Conservation (phyloP, 2,888 invertebrate species). For the Trilocha varians region DNA sequence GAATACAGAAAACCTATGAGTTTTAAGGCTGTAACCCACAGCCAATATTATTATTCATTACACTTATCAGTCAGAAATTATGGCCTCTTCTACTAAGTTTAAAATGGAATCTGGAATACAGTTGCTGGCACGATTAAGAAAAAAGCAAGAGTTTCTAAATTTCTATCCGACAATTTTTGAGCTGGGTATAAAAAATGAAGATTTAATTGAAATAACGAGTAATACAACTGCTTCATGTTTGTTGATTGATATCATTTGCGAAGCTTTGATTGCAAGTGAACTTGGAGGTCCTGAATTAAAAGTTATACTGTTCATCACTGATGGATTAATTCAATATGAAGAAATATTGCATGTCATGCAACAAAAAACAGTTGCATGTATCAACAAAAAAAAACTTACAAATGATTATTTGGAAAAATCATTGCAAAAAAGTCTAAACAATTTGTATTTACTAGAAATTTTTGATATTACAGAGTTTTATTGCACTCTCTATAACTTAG, state of each 20-base stretch:
- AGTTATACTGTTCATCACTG: conserved; percentile 52
- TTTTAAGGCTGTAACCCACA: no score
- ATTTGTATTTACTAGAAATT: conserved; percentile 43
- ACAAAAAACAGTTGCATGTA: no score
- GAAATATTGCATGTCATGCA: conserved; percentile 24
- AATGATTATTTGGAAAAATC: conserved; percentile 16
- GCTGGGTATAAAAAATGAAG: conserved; percentile 34
- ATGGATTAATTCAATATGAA: conserved; percentile 47
- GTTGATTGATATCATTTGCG: conserved; percentile 44
- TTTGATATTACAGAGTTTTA: conserved; percentile 55
- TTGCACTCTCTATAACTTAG: conserved; percentile 53
- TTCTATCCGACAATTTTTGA: conserved; percentile 65
- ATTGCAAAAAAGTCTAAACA: conserved; percentile 26
- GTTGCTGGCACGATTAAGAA: conserved; percentile 64
- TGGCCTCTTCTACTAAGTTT: conserved; percentile 18
- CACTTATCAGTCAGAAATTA: not conserved
- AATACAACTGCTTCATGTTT: conserved; percentile 30
- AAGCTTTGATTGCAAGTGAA: conserved; percentile 34
- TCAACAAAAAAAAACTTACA: conserved; percentile 6
- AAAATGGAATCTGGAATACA: conserved; percentile 75
- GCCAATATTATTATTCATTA: not conserved
- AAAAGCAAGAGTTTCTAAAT: conserved; percentile 45
- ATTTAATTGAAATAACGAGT: conserved; percentile 49
- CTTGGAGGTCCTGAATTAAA: conserved; percentile 35
- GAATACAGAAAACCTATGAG: no score